Percentiles rank a stretch among this genome's conserved stretches.
Conservation (phyloP, 2,797 vertebrate species). For the Channa striata region DNA sequence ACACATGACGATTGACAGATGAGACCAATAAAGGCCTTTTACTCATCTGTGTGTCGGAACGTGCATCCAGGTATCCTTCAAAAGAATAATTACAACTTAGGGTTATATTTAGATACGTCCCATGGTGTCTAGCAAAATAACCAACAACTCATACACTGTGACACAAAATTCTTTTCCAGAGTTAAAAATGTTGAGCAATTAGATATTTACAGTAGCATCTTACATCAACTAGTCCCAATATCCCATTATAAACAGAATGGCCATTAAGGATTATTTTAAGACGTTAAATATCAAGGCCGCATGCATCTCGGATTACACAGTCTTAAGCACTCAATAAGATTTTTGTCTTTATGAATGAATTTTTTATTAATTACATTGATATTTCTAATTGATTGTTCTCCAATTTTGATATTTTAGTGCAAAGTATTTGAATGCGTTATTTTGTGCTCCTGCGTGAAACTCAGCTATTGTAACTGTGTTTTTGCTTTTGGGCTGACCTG, state of each 20-base stretch:
- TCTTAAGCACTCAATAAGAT: constrained; percentile 20
- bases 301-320: constrained; percentile 13
- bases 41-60: neutral
- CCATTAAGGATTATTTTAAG: constrained; percentile 52
- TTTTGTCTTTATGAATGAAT: constrained; percentile 23
- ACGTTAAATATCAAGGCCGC: constrained; percentile 51
- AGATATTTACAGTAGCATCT: constrained; percentile 52
- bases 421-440: no score
- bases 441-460: no score
- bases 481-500: no score
- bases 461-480: no score
- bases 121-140: constrained; percentile 4
- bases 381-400: no score
- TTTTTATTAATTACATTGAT: no score
- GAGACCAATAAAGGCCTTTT: neutral
- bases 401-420: no score
- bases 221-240: constrained; percentile 53
- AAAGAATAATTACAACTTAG: constrained; percentile 1
- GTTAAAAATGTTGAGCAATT: constrained; percentile 43
- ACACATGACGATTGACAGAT: constrained; percentile 2
- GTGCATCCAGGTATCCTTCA: neutral
- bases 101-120: neutral
- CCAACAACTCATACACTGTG: constrained; percentile 1
- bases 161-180: constrained; percentile 24
- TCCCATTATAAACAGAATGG: constrained; percentile 52